These are phyloP conservation scores for Falco biarmicus DNA, from an alignment of 2,797 vertebrate species.

Conservation along the genomic window DNA sequence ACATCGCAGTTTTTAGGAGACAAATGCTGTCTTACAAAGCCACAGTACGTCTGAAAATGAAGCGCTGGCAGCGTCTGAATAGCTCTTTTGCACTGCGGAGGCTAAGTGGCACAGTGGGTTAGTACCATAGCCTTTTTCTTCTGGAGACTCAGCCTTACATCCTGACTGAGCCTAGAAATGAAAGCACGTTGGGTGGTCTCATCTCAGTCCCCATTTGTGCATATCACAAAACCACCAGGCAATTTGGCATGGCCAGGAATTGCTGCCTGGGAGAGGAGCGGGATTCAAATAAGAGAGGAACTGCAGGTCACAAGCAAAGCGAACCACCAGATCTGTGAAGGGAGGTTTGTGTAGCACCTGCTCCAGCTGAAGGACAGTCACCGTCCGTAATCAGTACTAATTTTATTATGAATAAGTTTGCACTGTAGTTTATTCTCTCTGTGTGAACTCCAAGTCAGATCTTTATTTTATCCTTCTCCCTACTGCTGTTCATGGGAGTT, in stretches of 20 bases:
- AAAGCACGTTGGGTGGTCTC: slow-evolving; percentile 79
- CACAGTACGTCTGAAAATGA: slow-evolving; percentile 27
- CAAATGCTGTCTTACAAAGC: not conserved
- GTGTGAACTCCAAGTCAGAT: not conserved
- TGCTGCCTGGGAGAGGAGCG: not conserved
- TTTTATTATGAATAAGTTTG: not conserved
- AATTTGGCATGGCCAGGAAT: slow-evolving; percentile 34
- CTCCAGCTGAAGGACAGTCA: not conserved
- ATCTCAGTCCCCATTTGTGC: slow-evolving; percentile 54
- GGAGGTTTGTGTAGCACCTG: not conserved
- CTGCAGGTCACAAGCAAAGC: not conserved
- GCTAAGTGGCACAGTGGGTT: slow-evolving; percentile 68
- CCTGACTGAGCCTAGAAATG: slow-evolving; percentile 54
- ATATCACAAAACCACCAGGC: slow-evolving; percentile 65
- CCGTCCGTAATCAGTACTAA: not conserved
- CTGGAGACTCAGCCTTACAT: slow-evolving; percentile 29
- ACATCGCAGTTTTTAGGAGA: not conserved
- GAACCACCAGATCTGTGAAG: not conserved
- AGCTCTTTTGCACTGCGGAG: slow-evolving; percentile 29
- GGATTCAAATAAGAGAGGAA: not conserved
- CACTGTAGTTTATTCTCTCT: not conserved
- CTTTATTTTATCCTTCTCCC: not conserved
- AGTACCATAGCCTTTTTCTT: slow-evolving; percentile 62
- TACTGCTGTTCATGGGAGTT: not conserved
- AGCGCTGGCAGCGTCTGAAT: slow-evolving; percentile 66